A percentile compares a stretch with the other conserved stretches of the same genome.
These are phyloP conservation scores for Drosophila cyrtoloma DNA, from an alignment of 2,888 invertebrate genomes.

Conservation along the genomic window DNA sequence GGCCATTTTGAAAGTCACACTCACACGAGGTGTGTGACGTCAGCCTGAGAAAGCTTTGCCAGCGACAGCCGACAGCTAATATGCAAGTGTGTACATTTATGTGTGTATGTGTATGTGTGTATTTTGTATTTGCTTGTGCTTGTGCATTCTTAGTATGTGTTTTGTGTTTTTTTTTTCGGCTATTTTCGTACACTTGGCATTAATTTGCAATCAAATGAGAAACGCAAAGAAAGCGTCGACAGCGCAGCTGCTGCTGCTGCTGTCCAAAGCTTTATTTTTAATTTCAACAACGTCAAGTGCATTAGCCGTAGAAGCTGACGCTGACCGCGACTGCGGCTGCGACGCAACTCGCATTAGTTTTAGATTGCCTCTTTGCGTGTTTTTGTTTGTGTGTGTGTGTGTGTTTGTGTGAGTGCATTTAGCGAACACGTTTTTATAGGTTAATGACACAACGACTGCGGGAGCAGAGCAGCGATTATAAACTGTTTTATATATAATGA, in stretches of 20 bases:
- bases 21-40: slow-evolving; percentile 60
- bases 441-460: slow-evolving; percentile 79
- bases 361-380: slow-evolving; percentile 11
- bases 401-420: slow-evolving; percentile 41
- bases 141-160: slow-evolving; percentile 45
- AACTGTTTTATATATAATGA: slow-evolving; percentile 35
- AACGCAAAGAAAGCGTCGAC: slow-evolving; percentile 54
- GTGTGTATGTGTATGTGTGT: background rate
- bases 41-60: slow-evolving; percentile 55
- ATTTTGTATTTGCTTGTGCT: slow-evolving; percentile 17
- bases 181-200: slow-evolving; percentile 72
- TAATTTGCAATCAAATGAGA: slow-evolving; percentile 64
- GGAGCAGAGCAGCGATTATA: slow-evolving; percentile 49
- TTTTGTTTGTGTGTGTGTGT: slow-evolving; percentile 13
- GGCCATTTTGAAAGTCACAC: slow-evolving; percentile 61
- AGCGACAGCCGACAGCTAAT: slow-evolving; percentile 6
- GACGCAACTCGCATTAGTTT: slow-evolving; percentile 33
- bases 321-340: slow-evolving; percentile 8
- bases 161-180: slow-evolving; percentile 34
- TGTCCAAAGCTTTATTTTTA: slow-evolving; percentile 13
- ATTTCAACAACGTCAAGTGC: slow-evolving; percentile 49
- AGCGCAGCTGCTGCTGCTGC: slow-evolving; percentile 14
- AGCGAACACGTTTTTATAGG: slow-evolving; percentile 83
- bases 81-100: slow-evolving; percentile 3
- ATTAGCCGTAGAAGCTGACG: slow-evolving; percentile 31